Conservation (phyloP, 2,113 vertebrate genomes). For the Cyprinus carpio region DNA sequence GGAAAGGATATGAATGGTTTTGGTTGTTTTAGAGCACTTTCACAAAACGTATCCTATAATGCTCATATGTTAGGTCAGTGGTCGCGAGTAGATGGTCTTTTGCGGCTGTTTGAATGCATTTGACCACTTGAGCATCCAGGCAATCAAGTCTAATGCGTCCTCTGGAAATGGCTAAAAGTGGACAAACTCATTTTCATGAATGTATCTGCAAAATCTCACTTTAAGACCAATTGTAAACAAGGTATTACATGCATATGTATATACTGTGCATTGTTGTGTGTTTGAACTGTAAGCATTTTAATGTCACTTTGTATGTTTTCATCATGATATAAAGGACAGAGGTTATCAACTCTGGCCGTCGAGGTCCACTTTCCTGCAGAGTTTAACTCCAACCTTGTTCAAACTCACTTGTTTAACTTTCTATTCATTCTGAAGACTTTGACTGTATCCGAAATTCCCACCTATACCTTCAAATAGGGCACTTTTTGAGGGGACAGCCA, state of each 20-base stretch:
- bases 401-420: no score
- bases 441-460: no score
- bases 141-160: background rate
- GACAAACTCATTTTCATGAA: background rate
- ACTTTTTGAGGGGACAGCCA: no score
- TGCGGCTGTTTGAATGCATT: background rate
- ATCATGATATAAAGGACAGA: no score
- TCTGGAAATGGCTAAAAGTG: background rate
- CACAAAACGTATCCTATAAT: background rate
- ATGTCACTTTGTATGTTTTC: no score
- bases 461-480: no score
- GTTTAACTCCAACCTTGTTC: no score
- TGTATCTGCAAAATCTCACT: background rate
- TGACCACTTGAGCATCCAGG: background rate
- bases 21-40: background rate
- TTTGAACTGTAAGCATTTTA: no score
- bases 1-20: background rate
- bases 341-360: no score
- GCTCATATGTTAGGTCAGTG: background rate
- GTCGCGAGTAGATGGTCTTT: background rate
- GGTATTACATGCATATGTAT: background rate
- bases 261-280: no score
- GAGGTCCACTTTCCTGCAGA: no score
- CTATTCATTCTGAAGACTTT: no score
- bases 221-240: background rate